Percentiles rank a stretch among this genome's conserved stretches.
Evolutionary conservation across 1,140 invertebrate species (phyloP).

Genomic region (Protaetia brevitarsis): DNA sequence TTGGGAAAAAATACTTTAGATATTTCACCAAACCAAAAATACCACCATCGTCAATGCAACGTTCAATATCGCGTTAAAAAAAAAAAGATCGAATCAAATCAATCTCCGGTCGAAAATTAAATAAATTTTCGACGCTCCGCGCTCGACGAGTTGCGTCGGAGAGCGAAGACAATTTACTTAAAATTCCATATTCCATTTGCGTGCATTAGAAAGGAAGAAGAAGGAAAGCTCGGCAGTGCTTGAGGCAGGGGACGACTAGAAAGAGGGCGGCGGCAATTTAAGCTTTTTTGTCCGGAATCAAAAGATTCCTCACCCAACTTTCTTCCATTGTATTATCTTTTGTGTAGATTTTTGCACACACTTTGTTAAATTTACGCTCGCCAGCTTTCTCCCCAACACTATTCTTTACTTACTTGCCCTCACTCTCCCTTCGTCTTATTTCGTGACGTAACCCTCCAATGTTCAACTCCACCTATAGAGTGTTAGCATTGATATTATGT

Average conservation of each 20-base stretch:
- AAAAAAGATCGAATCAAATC: conserved; percentile 1
- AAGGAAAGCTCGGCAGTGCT: too few relatives aligned
- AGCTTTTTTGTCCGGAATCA: conserved; percentile 2
- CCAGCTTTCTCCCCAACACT: background rate
- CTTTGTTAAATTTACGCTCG: conserved; percentile 10
- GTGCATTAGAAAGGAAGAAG: conserved; percentile 1
- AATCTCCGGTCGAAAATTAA: conserved; percentile 17
- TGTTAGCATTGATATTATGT: too few relatives aligned
- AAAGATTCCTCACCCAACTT: conserved; percentile 16
- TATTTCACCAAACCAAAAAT: too few relatives aligned
- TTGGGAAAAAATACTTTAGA: too few relatives aligned
- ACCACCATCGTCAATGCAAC: too few relatives aligned
- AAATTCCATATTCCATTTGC: conserved; percentile 14
- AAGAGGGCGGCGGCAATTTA: conserved; percentile 17
- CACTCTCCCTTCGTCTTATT: too few relatives aligned
- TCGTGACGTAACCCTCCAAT: too few relatives aligned
- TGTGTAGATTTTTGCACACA: conserved; percentile 10
- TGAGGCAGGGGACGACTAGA: too few relatives aligned
- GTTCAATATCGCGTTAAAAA: conserved; percentile 10
- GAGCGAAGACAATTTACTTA: conserved; percentile 17
- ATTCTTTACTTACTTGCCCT: too few relatives aligned
- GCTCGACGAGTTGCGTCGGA: background rate
- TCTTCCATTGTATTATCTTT: conserved; percentile 10
- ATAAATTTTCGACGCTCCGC: conserved; percentile 11
- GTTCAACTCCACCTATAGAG: too few relatives aligned